Evolutionary conservation across 2,888 invertebrate genomes (phyloP).

Genomic region (Drosophila pegasa): DNA sequence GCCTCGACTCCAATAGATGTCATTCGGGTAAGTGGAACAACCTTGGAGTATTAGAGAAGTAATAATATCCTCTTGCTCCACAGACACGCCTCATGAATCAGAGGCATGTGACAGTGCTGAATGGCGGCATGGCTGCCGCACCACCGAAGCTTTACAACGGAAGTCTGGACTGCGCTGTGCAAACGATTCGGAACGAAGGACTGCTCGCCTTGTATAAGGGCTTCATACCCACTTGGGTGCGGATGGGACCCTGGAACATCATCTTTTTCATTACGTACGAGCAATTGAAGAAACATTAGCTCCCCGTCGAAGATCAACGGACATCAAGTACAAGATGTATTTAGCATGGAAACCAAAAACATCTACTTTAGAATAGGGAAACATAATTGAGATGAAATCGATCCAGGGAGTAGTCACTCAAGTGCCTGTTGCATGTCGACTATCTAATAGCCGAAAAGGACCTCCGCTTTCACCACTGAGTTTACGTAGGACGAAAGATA

Average conservation of each 20-base stretch:
- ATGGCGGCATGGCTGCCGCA: slow-evolving; percentile 75
- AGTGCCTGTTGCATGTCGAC: slow-evolving; percentile 54
- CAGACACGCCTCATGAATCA: slow-evolving; percentile 98
- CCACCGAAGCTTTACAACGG: slow-evolving; percentile 89
- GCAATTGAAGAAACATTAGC: slow-evolving; percentile 91
- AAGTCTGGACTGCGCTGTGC: slow-evolving; percentile 92
- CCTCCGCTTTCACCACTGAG: slow-evolving; percentile 26
- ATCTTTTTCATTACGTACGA: slow-evolving; percentile 98
- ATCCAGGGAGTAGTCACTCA: slow-evolving; percentile 44
- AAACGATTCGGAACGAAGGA: slow-evolving; percentile 95
- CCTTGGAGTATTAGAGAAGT: background rate
- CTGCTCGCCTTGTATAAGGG: slow-evolving; percentile 96
- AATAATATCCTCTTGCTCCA: background rate
- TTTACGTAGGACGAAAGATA: slow-evolving; percentile 23
- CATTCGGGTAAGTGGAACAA: slow-evolving; percentile 88
- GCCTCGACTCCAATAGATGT: slow-evolving; percentile 98
- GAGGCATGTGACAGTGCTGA: slow-evolving; percentile 86
- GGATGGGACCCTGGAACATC: slow-evolving; percentile 99
- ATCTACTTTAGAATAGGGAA: slow-evolving; percentile 38
- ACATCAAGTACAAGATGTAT: slow-evolving; percentile 66
- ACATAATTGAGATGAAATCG: slow-evolving; percentile 36
- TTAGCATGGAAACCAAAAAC: slow-evolving; percentile 71
- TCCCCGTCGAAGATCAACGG: slow-evolving; percentile 14
- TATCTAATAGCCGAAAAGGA: slow-evolving; percentile 50
- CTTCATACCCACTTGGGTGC: slow-evolving; percentile 96